Percentiles rank a stretch among this genome's conserved stretches.
phyloP scores from a whole-genome alignment of 2,888 invertebrate species.

The Drosophila meridionalis region DNA sequence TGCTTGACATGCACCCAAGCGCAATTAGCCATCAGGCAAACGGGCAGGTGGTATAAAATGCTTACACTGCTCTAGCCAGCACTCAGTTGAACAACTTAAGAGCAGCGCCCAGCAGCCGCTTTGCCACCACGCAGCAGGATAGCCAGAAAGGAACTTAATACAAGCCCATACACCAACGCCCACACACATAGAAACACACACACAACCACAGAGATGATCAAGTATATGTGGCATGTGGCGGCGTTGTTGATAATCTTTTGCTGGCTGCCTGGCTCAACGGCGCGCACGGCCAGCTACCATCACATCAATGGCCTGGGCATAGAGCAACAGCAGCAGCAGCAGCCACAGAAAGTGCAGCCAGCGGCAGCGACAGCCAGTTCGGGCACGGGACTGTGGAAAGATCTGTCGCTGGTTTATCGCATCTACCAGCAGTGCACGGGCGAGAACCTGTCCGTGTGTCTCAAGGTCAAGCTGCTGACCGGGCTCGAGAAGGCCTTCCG shows the following conservation, averaged over 20 bases:
- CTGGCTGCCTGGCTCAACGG: conserved; percentile 61
- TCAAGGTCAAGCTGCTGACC: conserved; percentile 92
- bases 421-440: conserved; percentile 93
- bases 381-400: conserved; percentile 84
- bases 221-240: conserved; percentile 80
- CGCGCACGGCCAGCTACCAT: conserved; percentile 73
- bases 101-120: conserved; percentile 57
- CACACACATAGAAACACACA: conserved; percentile 19
- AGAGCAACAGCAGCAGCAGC: conserved; percentile 35
- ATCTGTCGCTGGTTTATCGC: conserved; percentile 90
- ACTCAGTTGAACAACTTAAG: conserved; percentile 76
- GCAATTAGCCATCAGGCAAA: conserved; percentile 61
- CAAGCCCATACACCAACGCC: conserved; percentile 25
- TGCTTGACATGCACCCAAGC: conserved; percentile 69
- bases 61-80: conserved; percentile 70
- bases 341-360: conserved; percentile 27
- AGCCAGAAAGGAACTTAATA: conserved; percentile 25
- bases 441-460: conserved; percentile 88
- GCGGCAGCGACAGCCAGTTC: conserved; percentile 24
- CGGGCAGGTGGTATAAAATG: conserved; percentile 79
- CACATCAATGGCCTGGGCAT: conserved; percentile 61
- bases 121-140: conserved; percentile 52
- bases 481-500: conserved; percentile 91
- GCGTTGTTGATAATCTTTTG: conserved; percentile 72
- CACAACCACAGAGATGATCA: conserved; percentile 67